Conservation (phyloP, 2,888 invertebrate species). For the Rotaria macrura region DNA sequence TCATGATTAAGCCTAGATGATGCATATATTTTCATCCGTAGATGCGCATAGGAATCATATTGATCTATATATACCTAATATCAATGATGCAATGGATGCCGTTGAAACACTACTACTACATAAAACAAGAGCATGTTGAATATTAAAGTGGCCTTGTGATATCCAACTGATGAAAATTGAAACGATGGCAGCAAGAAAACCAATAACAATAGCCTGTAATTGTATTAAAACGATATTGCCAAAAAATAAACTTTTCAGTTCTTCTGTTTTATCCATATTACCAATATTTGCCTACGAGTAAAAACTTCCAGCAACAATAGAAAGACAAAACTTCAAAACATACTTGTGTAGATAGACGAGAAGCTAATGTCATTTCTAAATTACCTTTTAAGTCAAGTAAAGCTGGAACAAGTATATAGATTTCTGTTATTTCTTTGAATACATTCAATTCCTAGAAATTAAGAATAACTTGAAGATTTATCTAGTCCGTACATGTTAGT, state of each 20-base stretch:
- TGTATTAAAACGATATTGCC: conserved; percentile 83
- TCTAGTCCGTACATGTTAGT: too few species aligned
- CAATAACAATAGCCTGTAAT: conserved; percentile 65
- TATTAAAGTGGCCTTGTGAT: conserved; percentile 65
- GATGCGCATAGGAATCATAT: neutral
- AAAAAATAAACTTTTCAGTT: conserved; percentile 62
- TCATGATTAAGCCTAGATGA: conserved; percentile 66
- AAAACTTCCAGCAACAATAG: conserved; percentile 26
- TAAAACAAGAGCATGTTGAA: conserved; percentile 68
- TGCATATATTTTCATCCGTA: neutral
- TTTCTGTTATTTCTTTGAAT: conserved; percentile 52
- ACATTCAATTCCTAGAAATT: conserved; percentile 18
- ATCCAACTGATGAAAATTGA: conserved; percentile 75
- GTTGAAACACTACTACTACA: conserved; percentile 76
- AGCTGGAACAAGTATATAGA: conserved; percentile 69
- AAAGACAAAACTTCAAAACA: neutral
- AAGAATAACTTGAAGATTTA: neutral
- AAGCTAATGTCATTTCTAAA: conserved; percentile 89
- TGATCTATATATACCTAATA: conserved; percentile 57
- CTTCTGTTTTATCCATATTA: conserved; percentile 65
- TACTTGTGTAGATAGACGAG: conserved; percentile 78
- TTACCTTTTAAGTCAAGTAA: conserved; percentile 76
- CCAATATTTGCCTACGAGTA: conserved; percentile 66
- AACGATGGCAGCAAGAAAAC: conserved; percentile 70
- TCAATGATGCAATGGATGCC: conserved; percentile 73